These are phyloP conservation scores for Melanotaenia duboulayi DNA, from an alignment of 2,113 vertebrate genomes.

Conservation along the genomic window DNA sequence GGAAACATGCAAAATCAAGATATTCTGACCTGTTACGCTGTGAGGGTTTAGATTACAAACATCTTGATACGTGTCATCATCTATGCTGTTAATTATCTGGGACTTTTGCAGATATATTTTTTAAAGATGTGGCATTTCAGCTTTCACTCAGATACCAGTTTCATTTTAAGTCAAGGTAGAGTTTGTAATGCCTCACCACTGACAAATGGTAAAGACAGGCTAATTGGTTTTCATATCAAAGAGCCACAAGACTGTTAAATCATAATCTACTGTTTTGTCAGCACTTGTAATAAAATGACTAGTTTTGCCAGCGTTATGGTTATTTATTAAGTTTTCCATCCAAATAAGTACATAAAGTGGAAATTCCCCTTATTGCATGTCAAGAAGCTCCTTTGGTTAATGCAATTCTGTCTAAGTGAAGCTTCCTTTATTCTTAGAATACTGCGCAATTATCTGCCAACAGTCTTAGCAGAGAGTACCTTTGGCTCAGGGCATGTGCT, in stretches of 20 bases:
- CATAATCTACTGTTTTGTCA: constrained; percentile 15
- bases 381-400: constrained; percentile 6
- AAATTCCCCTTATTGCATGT: constrained; percentile 60
- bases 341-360: constrained; percentile 23
- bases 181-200: constrained; percentile 7
- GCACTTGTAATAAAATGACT: constrained; percentile 14
- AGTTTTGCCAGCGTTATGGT: constrained; percentile 30
- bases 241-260: neutral
- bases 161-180: constrained; percentile 14
- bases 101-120: constrained; percentile 20
- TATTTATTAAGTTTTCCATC: constrained; percentile 7
- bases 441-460: constrained; percentile 15
- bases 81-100: neutral
- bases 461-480: constrained; percentile 6
- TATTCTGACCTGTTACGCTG: neutral
- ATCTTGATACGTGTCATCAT: neutral
- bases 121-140: constrained; percentile 1
- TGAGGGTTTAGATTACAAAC: neutral
- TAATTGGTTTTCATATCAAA: neutral
- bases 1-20: neutral
- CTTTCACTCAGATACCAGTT: constrained; percentile 17
- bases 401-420: constrained; percentile 17
- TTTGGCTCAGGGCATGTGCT: constrained; percentile 5
- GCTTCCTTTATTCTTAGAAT: constrained; percentile 73
- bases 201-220: constrained; percentile 12